Conservation (phyloP, 2,888 invertebrate species). For the Drosophila mimetica region DNA sequence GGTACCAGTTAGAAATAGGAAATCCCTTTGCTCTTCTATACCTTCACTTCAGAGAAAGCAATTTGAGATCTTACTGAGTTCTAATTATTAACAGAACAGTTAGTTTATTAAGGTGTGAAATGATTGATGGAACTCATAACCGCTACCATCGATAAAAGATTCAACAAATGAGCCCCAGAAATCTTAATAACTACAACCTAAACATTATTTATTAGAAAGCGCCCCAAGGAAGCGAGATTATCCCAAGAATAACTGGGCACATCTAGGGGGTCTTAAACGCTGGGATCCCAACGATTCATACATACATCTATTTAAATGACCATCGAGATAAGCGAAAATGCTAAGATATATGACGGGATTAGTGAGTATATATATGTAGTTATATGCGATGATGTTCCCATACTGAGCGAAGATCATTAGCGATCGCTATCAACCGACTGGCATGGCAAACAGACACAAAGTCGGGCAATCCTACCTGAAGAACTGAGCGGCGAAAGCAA, state of each 20-base stretch:
- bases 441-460: slow-evolving; percentile 4
- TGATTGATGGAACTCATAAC: background rate
- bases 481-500: slow-evolving; percentile 28
- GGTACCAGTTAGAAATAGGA: too few species aligned
- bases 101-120: background rate
- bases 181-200: background rate
- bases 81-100: background rate
- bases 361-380: slow-evolving; percentile 6
- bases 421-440: slow-evolving; percentile 34
- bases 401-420: slow-evolving; percentile 23
- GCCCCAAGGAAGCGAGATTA: background rate
- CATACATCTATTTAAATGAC: slow-evolving; percentile 20
- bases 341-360: slow-evolving; percentile 8
- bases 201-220: background rate
- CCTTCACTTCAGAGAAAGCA: background rate
- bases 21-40: too few species aligned
- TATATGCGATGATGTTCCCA: slow-evolving; percentile 2
- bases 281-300: slow-evolving; percentile 2
- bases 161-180: background rate
- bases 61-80: background rate
- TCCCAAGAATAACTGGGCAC: background rate
- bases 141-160: background rate
- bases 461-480: slow-evolving; percentile 26
- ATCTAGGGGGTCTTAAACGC: background rate
- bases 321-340: slow-evolving; percentile 22